Percentiles rank a stretch among this genome's conserved stretches.
These are phyloP conservation scores for Mus pahari DNA, from an alignment of 2,113 vertebrate species.

Conservation along the genomic window DNA sequence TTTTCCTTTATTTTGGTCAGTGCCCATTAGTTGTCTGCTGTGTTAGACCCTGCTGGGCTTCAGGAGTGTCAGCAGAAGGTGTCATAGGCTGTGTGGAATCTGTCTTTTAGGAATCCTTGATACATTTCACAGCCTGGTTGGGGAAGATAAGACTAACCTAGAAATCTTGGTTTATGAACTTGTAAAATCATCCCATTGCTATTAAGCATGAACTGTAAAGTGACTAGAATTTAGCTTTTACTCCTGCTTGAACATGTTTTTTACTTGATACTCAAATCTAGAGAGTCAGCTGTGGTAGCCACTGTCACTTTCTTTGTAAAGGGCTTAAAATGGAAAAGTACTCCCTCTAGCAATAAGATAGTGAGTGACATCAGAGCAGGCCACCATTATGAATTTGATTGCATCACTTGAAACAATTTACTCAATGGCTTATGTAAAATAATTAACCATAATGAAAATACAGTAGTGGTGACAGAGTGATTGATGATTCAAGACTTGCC, in stretches of 20 bases:
- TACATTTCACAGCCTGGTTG: constrained; percentile 18
- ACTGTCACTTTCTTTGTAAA: constrained; percentile 29
- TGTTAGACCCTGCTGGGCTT: background rate
- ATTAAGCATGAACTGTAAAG: constrained; percentile 46
- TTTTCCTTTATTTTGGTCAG: background rate
- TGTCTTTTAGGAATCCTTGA: constrained; percentile 49
- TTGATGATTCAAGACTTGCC: constrained; percentile 46
- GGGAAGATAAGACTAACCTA: constrained; percentile 24
- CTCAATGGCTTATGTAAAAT: constrained; percentile 17
- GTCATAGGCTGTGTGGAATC: background rate
- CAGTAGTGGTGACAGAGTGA: constrained; percentile 27
- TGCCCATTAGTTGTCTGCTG: background rate
- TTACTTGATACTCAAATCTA: constrained; percentile 12
- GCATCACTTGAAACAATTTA: constrained; percentile 45
- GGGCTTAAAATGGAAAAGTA: background rate
- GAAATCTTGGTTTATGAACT: constrained; percentile 44
- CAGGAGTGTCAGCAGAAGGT: background rate
- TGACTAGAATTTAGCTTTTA: constrained; percentile 43
- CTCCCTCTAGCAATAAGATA: background rate
- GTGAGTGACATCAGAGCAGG: constrained; percentile 41
- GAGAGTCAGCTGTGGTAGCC: background rate
- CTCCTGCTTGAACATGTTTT: constrained; percentile 25
- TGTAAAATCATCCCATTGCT: background rate
- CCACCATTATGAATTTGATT: constrained; percentile 58
- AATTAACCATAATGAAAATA: constrained; percentile 47